These are phyloP conservation scores for Vannuccia rotundouncinata DNA, from an alignment of 2,888 invertebrate genomes.

Conservation along the genomic window DNA sequence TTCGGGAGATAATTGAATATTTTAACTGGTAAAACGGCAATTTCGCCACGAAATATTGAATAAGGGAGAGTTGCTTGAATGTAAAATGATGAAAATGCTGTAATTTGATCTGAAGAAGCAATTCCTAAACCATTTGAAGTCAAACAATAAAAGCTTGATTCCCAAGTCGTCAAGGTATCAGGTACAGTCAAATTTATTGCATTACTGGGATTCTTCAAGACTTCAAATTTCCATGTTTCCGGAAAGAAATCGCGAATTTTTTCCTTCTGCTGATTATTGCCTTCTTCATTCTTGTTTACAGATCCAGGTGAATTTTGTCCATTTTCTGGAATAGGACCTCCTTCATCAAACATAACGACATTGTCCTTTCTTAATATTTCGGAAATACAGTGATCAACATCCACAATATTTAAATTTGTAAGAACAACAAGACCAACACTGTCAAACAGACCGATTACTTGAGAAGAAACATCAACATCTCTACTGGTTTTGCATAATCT, in stretches of 20 bases:
- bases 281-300: too few species aligned
- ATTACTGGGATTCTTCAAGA: neutral
- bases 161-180: slow-evolving; percentile 24
- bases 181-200: neutral
- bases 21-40: neutral
- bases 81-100: neutral
- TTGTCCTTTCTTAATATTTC: too few species aligned
- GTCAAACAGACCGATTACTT: too few species aligned
- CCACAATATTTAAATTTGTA: too few species aligned
- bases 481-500: too few species aligned
- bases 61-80: slow-evolving; percentile 10
- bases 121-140: neutral
- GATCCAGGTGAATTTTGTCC: too few species aligned
- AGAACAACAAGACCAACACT: too few species aligned
- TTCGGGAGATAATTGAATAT: slow-evolving; percentile 2
- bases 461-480: too few species aligned
- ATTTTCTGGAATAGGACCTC: too few species aligned
- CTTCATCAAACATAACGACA: too few species aligned
- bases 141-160: slow-evolving; percentile 13
- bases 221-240: slow-evolving; percentile 31
- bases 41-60: slow-evolving; percentile 12
- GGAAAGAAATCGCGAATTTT: slow-evolving; percentile 24
- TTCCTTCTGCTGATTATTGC: too few species aligned
- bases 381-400: too few species aligned
- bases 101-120: neutral